These are phyloP conservation scores for Linurgus olivaceus DNA, from an alignment of 2,797 vertebrate genomes.

Conservation along the genomic window DNA sequence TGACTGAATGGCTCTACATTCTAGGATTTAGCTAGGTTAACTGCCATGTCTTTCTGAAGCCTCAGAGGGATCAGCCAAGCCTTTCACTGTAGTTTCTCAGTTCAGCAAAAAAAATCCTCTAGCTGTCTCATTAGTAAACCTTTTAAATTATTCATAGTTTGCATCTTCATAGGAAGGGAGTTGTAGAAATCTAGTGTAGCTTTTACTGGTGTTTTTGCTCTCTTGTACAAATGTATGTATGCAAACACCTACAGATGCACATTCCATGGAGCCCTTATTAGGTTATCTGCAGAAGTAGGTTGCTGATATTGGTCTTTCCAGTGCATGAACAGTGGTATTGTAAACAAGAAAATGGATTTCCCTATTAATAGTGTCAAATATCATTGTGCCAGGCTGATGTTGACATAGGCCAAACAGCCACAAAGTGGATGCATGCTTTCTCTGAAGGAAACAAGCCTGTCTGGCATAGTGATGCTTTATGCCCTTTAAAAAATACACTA, in stretches of 20 bases:
- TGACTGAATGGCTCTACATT: not conserved
- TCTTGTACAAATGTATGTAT: not conserved
- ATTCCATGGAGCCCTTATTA: not conserved
- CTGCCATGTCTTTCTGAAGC: not conserved
- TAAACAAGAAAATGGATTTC: slow-evolving; percentile 16
- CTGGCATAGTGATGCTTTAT: not conserved
- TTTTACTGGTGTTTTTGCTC: not conserved
- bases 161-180: not conserved
- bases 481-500: not conserved
- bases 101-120: not conserved
- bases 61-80: not conserved
- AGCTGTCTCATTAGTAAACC: not conserved
- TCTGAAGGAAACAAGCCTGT: not conserved
- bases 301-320: not conserved
- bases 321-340: not conserved
- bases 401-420: not conserved
- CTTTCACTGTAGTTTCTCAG: not conserved
- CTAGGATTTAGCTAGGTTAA: not conserved
- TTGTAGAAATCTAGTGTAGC: not conserved
- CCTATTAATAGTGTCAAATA: not conserved
- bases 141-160: not conserved
- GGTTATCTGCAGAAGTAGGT: not conserved
- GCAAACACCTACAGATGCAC: not conserved
- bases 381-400: not conserved
- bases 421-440: not conserved